Percentiles rank a stretch among this genome's conserved stretches.
These are phyloP conservation scores for Xenentodon cancila DNA, from an alignment of 2,797 vertebrate species.

Conservation along the genomic window DNA sequence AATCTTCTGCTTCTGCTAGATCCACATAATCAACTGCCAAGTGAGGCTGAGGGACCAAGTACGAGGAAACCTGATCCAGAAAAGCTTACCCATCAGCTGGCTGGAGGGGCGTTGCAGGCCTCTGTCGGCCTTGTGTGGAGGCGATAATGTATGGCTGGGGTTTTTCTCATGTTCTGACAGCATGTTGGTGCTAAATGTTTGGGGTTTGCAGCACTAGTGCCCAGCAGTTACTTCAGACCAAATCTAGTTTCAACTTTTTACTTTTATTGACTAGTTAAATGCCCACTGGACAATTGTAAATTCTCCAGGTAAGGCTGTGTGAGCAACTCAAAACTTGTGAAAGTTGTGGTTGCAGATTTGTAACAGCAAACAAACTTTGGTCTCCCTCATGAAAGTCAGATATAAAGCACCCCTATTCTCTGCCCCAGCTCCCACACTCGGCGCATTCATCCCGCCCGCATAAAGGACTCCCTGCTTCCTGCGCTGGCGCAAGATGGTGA, in stretches of 20 bases:
- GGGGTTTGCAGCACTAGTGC: too few relatives aligned
- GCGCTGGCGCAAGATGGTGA: not conserved
- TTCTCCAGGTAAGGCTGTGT: not conserved
- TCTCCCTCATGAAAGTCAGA: constrained; percentile 12
- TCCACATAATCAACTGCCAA: constrained; percentile 31
- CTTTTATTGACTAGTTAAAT: too few relatives aligned
- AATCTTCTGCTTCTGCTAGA: constrained; percentile 25
- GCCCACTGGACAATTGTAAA: not conserved
- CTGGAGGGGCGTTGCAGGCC: constrained; percentile 26
- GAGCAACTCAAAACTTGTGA: not conserved
- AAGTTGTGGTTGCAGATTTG: not conserved
- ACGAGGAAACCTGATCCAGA: constrained; percentile 49
- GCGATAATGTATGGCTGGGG: constrained; percentile 41
- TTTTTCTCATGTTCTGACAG: constrained; percentile 13
- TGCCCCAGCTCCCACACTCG: not conserved
- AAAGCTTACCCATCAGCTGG: constrained; percentile 51
- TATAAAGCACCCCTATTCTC: not conserved
- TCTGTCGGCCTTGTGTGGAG: constrained; percentile 31
- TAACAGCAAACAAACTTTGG: not conserved
- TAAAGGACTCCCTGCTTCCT: not conserved
- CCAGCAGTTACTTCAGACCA: too few relatives aligned
- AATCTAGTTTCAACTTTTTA: too few relatives aligned
- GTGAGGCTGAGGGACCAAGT: constrained; percentile 28
- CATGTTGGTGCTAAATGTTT: not conserved
- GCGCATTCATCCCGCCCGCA: not conserved